Percentiles rank a stretch among this genome's conserved stretches.
phyloP scores from a whole-genome alignment of 2,888 invertebrate genomes.

The Aleiodes leptofemur region DNA sequence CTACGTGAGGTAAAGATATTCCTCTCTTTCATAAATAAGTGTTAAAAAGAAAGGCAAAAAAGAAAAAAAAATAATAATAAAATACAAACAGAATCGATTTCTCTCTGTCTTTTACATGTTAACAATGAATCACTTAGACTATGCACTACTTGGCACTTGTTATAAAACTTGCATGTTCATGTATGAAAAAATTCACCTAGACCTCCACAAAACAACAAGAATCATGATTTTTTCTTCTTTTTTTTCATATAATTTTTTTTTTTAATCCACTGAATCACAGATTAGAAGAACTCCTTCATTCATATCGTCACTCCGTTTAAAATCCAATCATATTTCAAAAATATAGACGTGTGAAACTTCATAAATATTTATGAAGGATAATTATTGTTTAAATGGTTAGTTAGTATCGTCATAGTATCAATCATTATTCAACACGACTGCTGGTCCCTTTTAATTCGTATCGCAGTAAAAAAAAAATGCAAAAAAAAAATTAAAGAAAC shows the following conservation, averaged over 20 bases:
- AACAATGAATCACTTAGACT: conserved; percentile 25
- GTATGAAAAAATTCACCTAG: not conserved
- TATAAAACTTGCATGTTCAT: conserved; percentile 9
- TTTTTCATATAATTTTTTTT: not conserved
- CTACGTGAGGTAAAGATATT: conserved; percentile 79
- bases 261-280: not conserved
- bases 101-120: conserved; percentile 29
- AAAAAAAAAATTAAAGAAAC: not conserved
- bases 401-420: conserved; percentile 11
- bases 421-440: conserved; percentile 63
- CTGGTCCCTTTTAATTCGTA: conserved; percentile 74
- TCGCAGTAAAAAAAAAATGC: conserved; percentile 54
- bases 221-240: conserved; percentile 6
- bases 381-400: conserved; percentile 24
- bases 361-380: not conserved
- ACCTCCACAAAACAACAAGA: not conserved
- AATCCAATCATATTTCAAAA: conserved; percentile 20
- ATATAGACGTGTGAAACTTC: too few species aligned
- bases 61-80: not conserved
- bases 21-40: not conserved
- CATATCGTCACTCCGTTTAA: conserved; percentile 14
- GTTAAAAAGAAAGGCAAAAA: conserved; percentile 9
- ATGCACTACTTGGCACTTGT: conserved; percentile 29
- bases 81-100: conserved; percentile 11
- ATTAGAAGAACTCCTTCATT: conserved; percentile 16